Evolutionary conservation across 2,888 invertebrate species (phyloP).

Genomic region (Sinodicranocentrus sp.): DNA sequence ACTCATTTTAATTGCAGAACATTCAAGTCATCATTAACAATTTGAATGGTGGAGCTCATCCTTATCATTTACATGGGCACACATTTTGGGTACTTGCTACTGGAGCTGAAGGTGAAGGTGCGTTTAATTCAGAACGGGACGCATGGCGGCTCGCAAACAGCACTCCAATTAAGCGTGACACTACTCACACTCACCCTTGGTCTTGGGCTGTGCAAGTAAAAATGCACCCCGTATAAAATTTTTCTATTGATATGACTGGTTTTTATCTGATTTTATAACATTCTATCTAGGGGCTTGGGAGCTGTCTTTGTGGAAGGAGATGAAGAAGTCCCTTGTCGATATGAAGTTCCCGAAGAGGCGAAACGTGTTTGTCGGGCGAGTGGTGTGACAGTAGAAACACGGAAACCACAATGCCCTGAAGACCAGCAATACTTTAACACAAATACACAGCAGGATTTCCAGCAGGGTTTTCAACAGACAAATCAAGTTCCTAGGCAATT

Average conservation of each 20-base stretch:
- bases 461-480: too few species aligned
- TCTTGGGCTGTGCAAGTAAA: conserved; percentile 20
- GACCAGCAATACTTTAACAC: too few species aligned
- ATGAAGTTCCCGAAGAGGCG: neutral
- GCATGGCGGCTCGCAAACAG: neutral
- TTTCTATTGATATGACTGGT: too few species aligned
- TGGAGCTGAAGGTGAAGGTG: conserved; percentile 7
- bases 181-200: neutral
- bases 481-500: too few species aligned
- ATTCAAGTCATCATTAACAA: conserved; percentile 30
- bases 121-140: neutral
- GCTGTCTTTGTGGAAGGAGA: conserved; percentile 16
- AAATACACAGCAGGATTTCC: too few species aligned
- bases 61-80: conserved; percentile 19
- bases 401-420: too few species aligned
- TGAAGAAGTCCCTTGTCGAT: neutral
- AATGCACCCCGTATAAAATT: too few species aligned
- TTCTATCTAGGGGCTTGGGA: too few species aligned
- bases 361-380: neutral
- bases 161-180: neutral
- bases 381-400: neutral
- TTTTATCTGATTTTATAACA: neutral
- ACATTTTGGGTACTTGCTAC: conserved; percentile 20
- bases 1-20: neutral
- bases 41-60: neutral